A percentile compares a stretch with the other conserved stretches of the same genome.
These are phyloP conservation scores for Hemithea aestivaria DNA, from an alignment of 2,888 invertebrate genomes.

Conservation along the genomic window DNA sequence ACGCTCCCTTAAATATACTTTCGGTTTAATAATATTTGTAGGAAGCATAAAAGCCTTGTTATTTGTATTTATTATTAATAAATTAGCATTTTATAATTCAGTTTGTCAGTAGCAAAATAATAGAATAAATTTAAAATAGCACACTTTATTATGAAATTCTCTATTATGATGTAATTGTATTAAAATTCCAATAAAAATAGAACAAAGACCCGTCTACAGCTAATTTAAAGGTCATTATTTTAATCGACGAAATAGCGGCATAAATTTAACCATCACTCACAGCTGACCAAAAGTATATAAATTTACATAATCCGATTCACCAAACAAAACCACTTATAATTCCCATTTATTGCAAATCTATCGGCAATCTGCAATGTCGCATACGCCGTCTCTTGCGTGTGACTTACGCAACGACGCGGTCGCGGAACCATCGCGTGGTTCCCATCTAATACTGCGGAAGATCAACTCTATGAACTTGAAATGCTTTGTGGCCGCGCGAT, in stretches of 20 bases:
- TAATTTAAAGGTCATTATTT: no score
- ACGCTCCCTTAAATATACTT: no score
- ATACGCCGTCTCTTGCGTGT: slow-evolving; percentile 7
- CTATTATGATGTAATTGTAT: no score
- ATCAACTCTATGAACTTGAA: slow-evolving; percentile 12
- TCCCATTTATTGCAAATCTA: slow-evolving; percentile 14
- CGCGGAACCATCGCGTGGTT: slow-evolving; percentile 3
- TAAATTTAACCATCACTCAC: not conserved
- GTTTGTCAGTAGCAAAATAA: no score
- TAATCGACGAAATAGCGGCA: not conserved
- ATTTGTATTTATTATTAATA: no score
- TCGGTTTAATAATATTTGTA: no score
- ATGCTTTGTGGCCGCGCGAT: slow-evolving; percentile 8
- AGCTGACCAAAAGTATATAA: not conserved
- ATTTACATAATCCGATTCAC: slow-evolving; percentile 12
- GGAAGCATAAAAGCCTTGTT: no score
- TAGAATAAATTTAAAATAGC: no score
- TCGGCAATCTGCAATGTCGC: slow-evolving; percentile 5
- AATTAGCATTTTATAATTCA: no score
- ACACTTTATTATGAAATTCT: no score
- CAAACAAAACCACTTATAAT: slow-evolving; percentile 9
- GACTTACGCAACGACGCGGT: slow-evolving; percentile 9
- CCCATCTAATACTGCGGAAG: slow-evolving; percentile 11
- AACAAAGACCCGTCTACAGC: no score
- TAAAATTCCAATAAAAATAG: no score